Conservation (phyloP, 2,888 invertebrate genomes). For the Zygaena filipendulae region DNA sequence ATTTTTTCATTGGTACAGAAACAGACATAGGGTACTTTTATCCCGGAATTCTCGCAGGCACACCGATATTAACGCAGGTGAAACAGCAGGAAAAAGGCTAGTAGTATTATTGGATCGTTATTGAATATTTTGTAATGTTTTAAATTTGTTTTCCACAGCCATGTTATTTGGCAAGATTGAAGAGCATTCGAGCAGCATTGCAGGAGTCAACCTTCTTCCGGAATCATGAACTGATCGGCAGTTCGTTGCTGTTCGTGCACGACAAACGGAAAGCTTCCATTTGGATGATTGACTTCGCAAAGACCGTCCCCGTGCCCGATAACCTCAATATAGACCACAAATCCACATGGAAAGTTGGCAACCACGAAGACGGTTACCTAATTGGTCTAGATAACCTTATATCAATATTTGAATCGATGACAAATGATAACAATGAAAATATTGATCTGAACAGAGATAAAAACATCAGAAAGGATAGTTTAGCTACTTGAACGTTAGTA, state of each 20-base stretch:
- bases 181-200: constrained; percentile 84
- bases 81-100: no score
- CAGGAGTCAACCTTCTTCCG: constrained; percentile 91
- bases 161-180: constrained; percentile 86
- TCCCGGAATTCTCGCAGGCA: no score
- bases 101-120: no score
- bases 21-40: no score
- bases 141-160: constrained; percentile 66
- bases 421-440: constrained; percentile 53
- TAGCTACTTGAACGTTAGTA: constrained; percentile 46
- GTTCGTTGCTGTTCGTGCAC: constrained; percentile 94
- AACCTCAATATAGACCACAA: constrained; percentile 81
- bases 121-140: no score
- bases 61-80: no score
- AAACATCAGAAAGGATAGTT: constrained; percentile 44
- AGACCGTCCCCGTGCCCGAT: constrained; percentile 85
- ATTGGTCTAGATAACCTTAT: constrained; percentile 92
- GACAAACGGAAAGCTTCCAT: constrained; percentile 88
- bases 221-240: constrained; percentile 94
- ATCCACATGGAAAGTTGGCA: constrained; percentile 91
- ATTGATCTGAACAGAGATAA: constrained; percentile 43
- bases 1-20: no score
- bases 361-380: constrained; percentile 96
- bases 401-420: constrained; percentile 79
- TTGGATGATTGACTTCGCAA: constrained; percentile 99